Evolutionary conservation across 2,797 vertebrate genomes (phyloP).

Genomic region (Clarias fuscus): DNA sequence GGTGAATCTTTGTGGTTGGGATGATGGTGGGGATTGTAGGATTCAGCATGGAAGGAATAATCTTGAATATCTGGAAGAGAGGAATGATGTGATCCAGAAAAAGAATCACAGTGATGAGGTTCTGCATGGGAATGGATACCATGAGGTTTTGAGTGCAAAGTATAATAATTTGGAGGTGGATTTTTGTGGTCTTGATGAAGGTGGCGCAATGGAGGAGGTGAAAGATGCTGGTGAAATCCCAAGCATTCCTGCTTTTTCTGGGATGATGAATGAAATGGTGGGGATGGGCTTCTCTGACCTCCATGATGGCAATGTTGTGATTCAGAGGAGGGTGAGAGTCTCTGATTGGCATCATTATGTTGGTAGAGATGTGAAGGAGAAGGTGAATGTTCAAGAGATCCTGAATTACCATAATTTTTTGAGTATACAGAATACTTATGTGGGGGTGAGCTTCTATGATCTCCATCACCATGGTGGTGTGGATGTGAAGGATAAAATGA

Average conservation of each 20-base stretch:
- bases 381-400: constrained; percentile 28
- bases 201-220: constrained; percentile 5
- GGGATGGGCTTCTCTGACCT: constrained; percentile 34
- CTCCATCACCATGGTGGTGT: neutral
- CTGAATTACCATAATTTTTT: constrained; percentile 21
- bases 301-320: neutral
- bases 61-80: constrained; percentile 39
- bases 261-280: constrained; percentile 13
- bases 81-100: constrained; percentile 18
- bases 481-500: neutral
- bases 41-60: constrained; percentile 31
- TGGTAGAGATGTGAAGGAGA: constrained; percentile 15
- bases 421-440: neutral
- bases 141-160: constrained; percentile 17
- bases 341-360: constrained; percentile 37
- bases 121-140: constrained; percentile 20
- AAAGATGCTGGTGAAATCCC: constrained; percentile 24
- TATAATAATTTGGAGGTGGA: constrained; percentile 20
- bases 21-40: constrained; percentile 5
- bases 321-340: constrained; percentile 27
- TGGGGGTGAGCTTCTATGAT: neutral
- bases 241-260: constrained; percentile 17
- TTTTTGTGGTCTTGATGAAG: constrained; percentile 15
- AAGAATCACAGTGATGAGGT: constrained; percentile 19
- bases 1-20: constrained; percentile 30